These are phyloP conservation scores for Smithornis capensis DNA, from an alignment of 2,113 vertebrate species.

Conservation along the genomic window DNA sequence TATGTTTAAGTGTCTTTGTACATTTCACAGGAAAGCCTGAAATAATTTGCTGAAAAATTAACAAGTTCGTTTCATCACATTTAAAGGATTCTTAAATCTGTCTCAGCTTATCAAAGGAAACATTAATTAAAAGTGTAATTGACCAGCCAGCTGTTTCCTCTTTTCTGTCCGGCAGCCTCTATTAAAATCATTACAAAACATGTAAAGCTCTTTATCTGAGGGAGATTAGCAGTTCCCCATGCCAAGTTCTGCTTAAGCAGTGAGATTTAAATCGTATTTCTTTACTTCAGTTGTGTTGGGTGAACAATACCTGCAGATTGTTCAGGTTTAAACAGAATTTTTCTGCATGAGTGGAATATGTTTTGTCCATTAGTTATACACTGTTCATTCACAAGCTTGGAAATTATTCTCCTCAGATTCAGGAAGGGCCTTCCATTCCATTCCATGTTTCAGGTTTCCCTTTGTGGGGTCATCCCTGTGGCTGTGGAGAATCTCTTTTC, in stretches of 20 bases:
- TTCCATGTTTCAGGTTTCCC: background rate
- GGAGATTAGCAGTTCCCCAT: background rate
- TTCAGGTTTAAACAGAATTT: background rate
- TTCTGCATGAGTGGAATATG: background rate
- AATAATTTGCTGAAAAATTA: slow-evolving; percentile 44
- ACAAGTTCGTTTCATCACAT: slow-evolving; percentile 43
- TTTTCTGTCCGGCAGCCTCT: slow-evolving; percentile 18
- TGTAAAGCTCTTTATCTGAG: slow-evolving; percentile 37
- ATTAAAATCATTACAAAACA: slow-evolving; percentile 30
- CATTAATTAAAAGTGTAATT: slow-evolving; percentile 69
- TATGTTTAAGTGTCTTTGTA: slow-evolving; percentile 15
- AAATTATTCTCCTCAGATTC: background rate
- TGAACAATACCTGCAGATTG: background rate
- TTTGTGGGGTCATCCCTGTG: background rate
- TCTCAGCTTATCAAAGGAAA: slow-evolving; percentile 55
- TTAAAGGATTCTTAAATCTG: slow-evolving; percentile 65
- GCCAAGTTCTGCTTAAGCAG: background rate
- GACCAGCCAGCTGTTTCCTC: slow-evolving; percentile 53
- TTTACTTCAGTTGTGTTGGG: background rate
- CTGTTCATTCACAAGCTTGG: background rate
- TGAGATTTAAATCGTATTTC: background rate
- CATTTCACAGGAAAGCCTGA: slow-evolving; percentile 29
- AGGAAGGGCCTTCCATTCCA: background rate
- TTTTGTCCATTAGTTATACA: background rate
- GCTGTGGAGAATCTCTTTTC: background rate